Percentiles rank a stretch among this genome's conserved stretches.
These are phyloP conservation scores for Epirrita christyi DNA, from an alignment of 2,888 invertebrate species.

Conservation along the genomic window DNA sequence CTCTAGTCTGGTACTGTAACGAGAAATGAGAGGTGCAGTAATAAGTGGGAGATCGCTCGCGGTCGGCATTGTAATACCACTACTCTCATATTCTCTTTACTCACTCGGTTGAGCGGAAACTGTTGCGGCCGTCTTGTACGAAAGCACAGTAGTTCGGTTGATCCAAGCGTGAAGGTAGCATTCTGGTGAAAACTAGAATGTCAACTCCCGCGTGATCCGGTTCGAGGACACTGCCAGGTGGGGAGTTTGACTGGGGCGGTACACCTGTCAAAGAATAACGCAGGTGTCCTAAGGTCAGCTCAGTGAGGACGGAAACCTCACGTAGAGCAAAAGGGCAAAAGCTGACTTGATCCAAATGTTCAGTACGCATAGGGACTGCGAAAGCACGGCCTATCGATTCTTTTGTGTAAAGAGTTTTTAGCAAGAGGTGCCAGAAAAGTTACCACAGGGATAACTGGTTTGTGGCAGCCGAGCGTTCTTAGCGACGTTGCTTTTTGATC, in stretches of 20 bases:
- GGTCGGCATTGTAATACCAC: conserved; percentile 19
- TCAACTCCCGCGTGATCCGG: conserved; percentile 52
- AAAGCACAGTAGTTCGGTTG: conserved; percentile 9
- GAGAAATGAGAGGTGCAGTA: conserved; percentile 13
- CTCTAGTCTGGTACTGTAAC: conserved; percentile 67
- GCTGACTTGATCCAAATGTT: conserved; percentile 88
- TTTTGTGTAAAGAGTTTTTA: conserved; percentile 83
- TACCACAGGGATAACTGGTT: conserved; percentile 88
- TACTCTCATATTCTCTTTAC: conserved; percentile 20
- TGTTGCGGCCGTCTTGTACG: conserved; percentile 6
- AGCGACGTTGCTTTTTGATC: conserved; percentile 83
- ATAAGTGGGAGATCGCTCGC: conserved; percentile 19
- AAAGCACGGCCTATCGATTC: conserved; percentile 88
- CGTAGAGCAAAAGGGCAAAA: conserved; percentile 81
- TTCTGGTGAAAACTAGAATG: neutral
- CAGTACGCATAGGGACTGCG: conserved; percentile 87
- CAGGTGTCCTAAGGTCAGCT: conserved; percentile 84
- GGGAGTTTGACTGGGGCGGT: conserved; percentile 88
- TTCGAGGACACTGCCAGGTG: conserved; percentile 81
- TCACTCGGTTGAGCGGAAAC: conserved; percentile 24
- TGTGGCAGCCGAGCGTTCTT: conserved; percentile 11
- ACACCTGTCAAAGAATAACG: conserved; percentile 88
- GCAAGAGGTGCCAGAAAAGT: conserved; percentile 85
- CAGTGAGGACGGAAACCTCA: conserved; percentile 22
- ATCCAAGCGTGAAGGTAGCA: conserved; percentile 5